Conservation (phyloP, 2,113 vertebrate species). For the Hylia prasina region DNA sequence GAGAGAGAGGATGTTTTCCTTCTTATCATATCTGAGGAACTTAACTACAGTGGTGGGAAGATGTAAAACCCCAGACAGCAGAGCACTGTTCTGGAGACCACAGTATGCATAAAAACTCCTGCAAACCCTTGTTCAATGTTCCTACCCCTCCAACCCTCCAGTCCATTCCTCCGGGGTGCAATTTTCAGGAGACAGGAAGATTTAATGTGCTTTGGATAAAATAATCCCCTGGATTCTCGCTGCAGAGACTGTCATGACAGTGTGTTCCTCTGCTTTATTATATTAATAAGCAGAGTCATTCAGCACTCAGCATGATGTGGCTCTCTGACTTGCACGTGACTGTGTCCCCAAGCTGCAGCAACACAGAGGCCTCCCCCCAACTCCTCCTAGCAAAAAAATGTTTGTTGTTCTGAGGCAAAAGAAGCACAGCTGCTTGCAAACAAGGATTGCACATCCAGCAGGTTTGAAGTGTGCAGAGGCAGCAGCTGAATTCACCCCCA, state of each 20-base stretch:
- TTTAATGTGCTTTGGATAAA: conserved; percentile 10
- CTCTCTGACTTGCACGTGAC: not conserved
- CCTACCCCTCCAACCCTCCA: not conserved
- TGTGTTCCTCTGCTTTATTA: conserved; percentile 33
- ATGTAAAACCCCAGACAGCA: conserved; percentile 19
- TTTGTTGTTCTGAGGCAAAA: not conserved
- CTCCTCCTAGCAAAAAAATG: not conserved
- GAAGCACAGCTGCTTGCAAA: not conserved
- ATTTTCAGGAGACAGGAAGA: conserved; percentile 39
- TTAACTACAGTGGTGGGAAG: not conserved
- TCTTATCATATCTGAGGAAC: not conserved
- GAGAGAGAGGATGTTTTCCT: not conserved
- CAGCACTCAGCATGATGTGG: conserved; percentile 23
- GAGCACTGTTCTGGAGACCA: not conserved
- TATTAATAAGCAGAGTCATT: conserved; percentile 41
- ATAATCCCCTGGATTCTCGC: not conserved
- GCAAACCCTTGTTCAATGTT: not conserved
- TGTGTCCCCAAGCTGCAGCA: not conserved
- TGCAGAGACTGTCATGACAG: not conserved
- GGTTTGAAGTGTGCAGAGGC: rapidly evolving
- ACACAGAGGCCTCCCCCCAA: not conserved
- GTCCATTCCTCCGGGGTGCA: not conserved
- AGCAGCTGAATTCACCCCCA: not conserved
- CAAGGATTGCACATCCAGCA: rapidly evolving
- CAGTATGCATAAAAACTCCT: not conserved